A percentile compares a stretch with the other conserved stretches of the same genome.
These are phyloP conservation scores for Eilema sororculum DNA, from an alignment of 2,888 invertebrate genomes.

Conservation along the genomic window DNA sequence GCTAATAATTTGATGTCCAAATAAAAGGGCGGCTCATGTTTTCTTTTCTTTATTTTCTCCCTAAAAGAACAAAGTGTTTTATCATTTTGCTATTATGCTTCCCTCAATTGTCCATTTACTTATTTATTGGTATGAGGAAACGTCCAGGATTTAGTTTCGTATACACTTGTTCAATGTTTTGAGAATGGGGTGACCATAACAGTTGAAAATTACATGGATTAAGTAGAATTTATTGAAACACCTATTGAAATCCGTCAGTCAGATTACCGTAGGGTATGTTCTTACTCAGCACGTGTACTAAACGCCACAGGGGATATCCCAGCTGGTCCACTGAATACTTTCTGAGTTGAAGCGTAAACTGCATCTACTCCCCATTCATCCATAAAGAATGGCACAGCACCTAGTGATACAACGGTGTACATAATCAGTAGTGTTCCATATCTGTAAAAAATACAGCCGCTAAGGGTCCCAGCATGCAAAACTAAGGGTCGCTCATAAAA, in stretches of 20 bases:
- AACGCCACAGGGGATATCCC: slow-evolving; percentile 90
- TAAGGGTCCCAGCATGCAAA: no score
- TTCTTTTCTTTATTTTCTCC: slow-evolving; percentile 70
- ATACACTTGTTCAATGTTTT: background rate
- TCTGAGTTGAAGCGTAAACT: slow-evolving; percentile 89
- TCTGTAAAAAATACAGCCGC: slow-evolving; percentile 76
- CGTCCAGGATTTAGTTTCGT: background rate
- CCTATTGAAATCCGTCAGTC: no score
- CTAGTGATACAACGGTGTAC: slow-evolving; percentile 90
- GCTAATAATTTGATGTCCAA: slow-evolving; percentile 76
- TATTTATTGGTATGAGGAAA: background rate
- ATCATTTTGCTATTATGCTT: background rate
- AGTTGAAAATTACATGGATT: no score
- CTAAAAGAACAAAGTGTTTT: slow-evolving; percentile 56
- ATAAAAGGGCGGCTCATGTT: slow-evolving; percentile 77
- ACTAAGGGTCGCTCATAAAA: no score
- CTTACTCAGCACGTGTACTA: slow-evolving; percentile 88
- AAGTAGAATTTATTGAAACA: no score
- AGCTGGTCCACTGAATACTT: slow-evolving; percentile 89
- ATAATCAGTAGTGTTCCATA: slow-evolving; percentile 88
- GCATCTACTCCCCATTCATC: slow-evolving; percentile 90
- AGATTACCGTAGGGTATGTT: no score
- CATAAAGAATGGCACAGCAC: slow-evolving; percentile 88
- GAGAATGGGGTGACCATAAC: no score
- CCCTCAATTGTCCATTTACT: background rate